These are phyloP conservation scores for Sarotherodon lohbergeri DNA, from an alignment of 2,113 vertebrate genomes.

Conservation along the genomic window DNA sequence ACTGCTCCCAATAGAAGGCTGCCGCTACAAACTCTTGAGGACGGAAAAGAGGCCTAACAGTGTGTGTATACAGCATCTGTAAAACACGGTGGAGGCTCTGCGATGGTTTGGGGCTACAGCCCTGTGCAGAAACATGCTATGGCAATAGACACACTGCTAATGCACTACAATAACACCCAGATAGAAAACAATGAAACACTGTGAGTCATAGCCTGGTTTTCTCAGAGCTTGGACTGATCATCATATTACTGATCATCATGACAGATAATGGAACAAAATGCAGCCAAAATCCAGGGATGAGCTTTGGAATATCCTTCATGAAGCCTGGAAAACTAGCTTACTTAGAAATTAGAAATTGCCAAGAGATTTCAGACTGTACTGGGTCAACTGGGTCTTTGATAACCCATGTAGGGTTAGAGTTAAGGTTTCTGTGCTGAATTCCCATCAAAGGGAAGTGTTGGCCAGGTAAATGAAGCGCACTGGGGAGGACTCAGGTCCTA, in stretches of 20 bases:
- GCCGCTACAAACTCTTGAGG: neutral
- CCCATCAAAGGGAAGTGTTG: neutral
- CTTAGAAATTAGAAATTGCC: neutral
- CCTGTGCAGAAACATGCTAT: neutral
- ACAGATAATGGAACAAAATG: neutral
- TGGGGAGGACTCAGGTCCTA: neutral
- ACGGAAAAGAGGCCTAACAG: neutral
- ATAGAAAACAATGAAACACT: neutral
- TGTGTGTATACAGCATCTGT: neutral
- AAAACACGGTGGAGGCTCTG: neutral
- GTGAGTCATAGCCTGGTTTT: neutral
- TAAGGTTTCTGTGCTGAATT: neutral
- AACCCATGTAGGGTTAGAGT: neutral
- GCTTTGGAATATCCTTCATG: neutral
- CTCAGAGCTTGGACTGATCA: neutral
- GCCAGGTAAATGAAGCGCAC: neutral
- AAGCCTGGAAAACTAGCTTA: neutral
- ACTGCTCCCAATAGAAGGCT: neutral
- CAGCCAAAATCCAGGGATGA: neutral
- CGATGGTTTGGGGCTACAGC: neutral
- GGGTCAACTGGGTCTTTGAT: neutral
- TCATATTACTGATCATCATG: neutral
- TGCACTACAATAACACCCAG: neutral
- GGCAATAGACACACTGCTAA: neutral
- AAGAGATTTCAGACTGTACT: neutral